These are phyloP conservation scores for Benitochromis conjunctus DNA, from an alignment of 2,113 vertebrate genomes.

Conservation along the genomic window DNA sequence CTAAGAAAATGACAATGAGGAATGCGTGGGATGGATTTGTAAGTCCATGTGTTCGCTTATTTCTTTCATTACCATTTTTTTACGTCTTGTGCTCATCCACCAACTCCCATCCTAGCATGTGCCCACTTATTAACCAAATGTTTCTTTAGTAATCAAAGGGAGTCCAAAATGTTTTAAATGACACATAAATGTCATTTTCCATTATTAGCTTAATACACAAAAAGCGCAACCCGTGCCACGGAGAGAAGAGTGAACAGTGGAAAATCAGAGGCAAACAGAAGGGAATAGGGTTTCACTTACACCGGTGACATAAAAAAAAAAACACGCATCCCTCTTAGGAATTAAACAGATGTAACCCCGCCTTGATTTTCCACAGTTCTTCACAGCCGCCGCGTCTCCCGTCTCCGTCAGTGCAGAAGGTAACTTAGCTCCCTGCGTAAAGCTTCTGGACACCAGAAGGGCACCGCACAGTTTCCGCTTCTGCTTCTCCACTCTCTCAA, in stretches of 20 bases:
- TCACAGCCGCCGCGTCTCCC: slow-evolving; percentile 27
- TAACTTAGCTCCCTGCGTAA: slow-evolving; percentile 67
- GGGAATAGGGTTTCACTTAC: neutral
- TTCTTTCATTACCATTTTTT: neutral
- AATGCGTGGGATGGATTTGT: neutral
- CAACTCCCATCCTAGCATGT: neutral
- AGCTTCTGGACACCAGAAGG: slow-evolving; percentile 32
- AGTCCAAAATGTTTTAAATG: neutral
- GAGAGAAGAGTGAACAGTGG: neutral
- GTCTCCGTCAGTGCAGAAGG: slow-evolving; percentile 47
- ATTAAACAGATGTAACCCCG: slow-evolving; percentile 63
- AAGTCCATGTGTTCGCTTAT: neutral
- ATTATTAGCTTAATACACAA: neutral
- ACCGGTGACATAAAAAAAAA: neutral
- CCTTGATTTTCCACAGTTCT: slow-evolving; percentile 53
- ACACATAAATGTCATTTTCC: neutral
- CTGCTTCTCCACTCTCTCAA: neutral
- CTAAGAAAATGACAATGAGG: neutral
- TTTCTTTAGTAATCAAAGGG: neutral
- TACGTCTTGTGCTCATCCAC: neutral
- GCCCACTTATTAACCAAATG: neutral
- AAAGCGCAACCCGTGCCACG: neutral
- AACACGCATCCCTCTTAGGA: neutral
- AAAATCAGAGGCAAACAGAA: neutral
- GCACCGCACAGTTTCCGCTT: neutral